phyloP scores from a whole-genome alignment of 2,888 invertebrate species.

The Penaeus monodon region DNA sequence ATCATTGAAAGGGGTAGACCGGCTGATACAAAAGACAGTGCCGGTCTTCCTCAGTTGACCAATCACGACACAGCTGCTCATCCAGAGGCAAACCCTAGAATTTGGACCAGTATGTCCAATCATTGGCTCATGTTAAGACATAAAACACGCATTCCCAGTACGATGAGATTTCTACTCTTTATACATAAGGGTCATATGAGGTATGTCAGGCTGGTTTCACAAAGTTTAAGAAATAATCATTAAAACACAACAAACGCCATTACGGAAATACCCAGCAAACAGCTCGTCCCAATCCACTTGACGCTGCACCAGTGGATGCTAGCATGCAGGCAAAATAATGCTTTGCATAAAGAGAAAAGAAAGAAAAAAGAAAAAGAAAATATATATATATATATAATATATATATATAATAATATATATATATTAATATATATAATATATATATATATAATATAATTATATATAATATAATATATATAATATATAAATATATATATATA shows the following conservation, averaged over 20 bases:
- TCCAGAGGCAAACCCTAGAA: conserved; percentile 28
- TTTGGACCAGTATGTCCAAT: conserved; percentile 23
- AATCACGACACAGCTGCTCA: conserved; percentile 25
- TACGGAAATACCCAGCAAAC: conserved; percentile 27
- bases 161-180: conserved; percentile 50
- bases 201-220: conserved; percentile 57
- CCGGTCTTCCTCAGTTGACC: conserved; percentile 1
- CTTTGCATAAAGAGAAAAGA: too few relatives aligned
- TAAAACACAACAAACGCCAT: conserved; percentile 49
- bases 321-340: too few relatives aligned
- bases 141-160: conserved; percentile 39
- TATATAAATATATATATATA: too few relatives aligned
- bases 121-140: conserved; percentile 26
- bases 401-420: too few relatives aligned
- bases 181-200: conserved; percentile 57
- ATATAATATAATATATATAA: too few relatives aligned
- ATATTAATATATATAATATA: too few relatives aligned
- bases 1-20: too few relatives aligned
- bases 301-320: too few relatives aligned
- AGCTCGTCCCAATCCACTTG: conserved; percentile 13
- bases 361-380: too few relatives aligned
- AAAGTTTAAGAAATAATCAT: conserved; percentile 42
- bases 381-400: too few relatives aligned
- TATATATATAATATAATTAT: too few relatives aligned
- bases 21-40: too few relatives aligned